Evolutionary conservation across 2,797 vertebrate genomes (phyloP).

Genomic region (Xyrichtys novacula): DNA sequence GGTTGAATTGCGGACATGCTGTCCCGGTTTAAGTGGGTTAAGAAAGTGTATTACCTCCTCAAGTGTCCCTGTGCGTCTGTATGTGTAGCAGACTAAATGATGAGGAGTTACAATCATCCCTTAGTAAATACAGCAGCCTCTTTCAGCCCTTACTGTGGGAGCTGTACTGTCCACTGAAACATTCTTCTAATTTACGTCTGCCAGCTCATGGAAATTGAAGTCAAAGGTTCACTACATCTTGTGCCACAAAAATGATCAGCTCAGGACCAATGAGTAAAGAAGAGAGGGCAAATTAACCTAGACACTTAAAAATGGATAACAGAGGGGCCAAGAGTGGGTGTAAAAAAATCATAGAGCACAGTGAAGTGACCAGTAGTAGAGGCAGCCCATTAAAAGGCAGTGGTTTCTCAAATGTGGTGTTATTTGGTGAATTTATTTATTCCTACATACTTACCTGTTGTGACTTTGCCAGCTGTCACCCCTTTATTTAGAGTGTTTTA

Average conservation of each 20-base stretch:
- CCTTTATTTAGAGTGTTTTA: conserved; percentile 7
- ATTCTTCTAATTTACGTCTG: conserved; percentile 79
- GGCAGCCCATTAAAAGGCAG: conserved; percentile 31
- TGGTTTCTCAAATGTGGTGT: conserved; percentile 31
- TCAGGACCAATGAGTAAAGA: conserved; percentile 67
- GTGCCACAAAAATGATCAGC: conserved; percentile 70
- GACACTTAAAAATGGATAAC: conserved; percentile 69
- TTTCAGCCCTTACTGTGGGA: conserved; percentile 56
- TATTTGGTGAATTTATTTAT: conserved; percentile 24
- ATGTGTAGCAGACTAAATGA: conserved; percentile 43
- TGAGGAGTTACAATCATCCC: conserved; percentile 50
- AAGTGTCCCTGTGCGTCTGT: not conserved
- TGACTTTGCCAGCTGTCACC: conserved; percentile 21
- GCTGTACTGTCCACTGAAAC: conserved; percentile 65
- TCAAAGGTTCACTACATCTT: conserved; percentile 82
- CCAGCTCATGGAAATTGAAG: conserved; percentile 81
- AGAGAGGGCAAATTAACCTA: conserved; percentile 75
- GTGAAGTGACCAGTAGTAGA: conserved; percentile 32
- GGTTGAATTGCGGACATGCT: no score
- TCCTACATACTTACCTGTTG: conserved; percentile 7
- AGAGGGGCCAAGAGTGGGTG: conserved; percentile 44
- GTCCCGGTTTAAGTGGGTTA: no score
- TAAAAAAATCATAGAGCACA: conserved; percentile 63
- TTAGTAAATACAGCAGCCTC: conserved; percentile 52
- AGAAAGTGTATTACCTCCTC: no score